phyloP scores from a whole-genome alignment of 2,888 invertebrate genomes.

The Tetranychus truncatus region DNA sequence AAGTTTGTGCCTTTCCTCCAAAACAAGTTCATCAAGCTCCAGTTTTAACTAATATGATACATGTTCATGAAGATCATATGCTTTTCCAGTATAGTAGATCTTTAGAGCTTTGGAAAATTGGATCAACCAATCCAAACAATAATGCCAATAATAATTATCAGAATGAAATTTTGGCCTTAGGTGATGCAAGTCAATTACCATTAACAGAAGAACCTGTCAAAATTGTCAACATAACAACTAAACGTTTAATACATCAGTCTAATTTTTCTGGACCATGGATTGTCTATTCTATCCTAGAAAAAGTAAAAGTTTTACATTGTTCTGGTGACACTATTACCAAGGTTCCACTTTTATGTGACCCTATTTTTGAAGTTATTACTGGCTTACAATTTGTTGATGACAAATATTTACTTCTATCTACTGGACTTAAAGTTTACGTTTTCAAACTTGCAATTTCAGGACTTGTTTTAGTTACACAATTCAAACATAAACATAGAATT shows the following conservation, averaged over 20 bases:
- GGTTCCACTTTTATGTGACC: slow-evolving; percentile 15
- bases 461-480: neutral
- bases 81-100: slow-evolving; percentile 16
- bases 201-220: slow-evolving; percentile 12
- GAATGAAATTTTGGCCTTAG: neutral
- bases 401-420: slow-evolving; percentile 5
- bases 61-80: neutral
- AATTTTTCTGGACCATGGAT: slow-evolving; percentile 14
- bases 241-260: slow-evolving; percentile 12
- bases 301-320: slow-evolving; percentile 12
- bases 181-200: neutral
- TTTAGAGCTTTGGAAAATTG: slow-evolving; percentile 18
- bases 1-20: slow-evolving; percentile 6
- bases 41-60: slow-evolving; percentile 7
- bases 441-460: slow-evolving; percentile 14
- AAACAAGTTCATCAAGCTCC: slow-evolving; percentile 6
- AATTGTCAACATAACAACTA: slow-evolving; percentile 14
- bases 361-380: slow-evolving; percentile 8
- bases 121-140: neutral
- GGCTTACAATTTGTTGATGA: slow-evolving; percentile 10
- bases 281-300: slow-evolving; percentile 15
- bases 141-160: neutral
- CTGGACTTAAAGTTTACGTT: slow-evolving; percentile 13
- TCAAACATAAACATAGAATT: neutral
- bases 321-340: slow-evolving; percentile 5